Evolutionary conservation across 2,113 vertebrate species (phyloP).

Genomic region (Clarias macrocephalus): DNA sequence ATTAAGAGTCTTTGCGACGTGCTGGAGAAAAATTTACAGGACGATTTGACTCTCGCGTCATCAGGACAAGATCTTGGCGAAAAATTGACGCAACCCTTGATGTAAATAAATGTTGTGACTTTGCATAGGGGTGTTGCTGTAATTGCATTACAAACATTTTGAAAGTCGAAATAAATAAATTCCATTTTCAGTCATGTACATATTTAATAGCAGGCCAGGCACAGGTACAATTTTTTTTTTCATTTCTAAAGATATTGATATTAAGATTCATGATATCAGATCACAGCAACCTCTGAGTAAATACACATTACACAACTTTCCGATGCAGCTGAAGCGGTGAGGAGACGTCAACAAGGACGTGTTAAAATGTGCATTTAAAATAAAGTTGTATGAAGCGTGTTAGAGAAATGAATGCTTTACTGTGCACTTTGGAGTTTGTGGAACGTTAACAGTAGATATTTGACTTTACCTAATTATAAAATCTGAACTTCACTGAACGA

Average conservation of each 20-base stretch:
- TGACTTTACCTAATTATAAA: conserved; percentile 16
- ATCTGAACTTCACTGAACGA: conserved; percentile 6
- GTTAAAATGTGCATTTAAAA: neutral
- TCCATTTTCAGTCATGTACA: neutral
- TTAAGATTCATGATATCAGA: neutral
- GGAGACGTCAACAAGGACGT: neutral
- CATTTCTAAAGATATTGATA: neutral
- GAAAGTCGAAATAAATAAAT: no score
- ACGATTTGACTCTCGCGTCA: no score
- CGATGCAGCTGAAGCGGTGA: neutral
- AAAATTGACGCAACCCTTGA: no score
- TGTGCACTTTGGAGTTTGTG: neutral
- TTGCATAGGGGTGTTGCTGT: no score
- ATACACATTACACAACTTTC: neutral
- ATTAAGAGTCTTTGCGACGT: no score
- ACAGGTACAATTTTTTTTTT: neutral
- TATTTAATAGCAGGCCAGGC: neutral
- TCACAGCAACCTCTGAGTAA: neutral
- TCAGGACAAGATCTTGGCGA: no score
- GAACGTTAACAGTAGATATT: conserved; percentile 32
- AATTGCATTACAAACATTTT: no score
- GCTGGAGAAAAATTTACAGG: no score
- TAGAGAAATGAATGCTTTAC: neutral
- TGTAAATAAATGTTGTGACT: no score
- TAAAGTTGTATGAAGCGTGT: neutral